Base-by-base conservation (phyloP, 2,888 invertebrate genomes). In the Conus canariensis region DNA sequence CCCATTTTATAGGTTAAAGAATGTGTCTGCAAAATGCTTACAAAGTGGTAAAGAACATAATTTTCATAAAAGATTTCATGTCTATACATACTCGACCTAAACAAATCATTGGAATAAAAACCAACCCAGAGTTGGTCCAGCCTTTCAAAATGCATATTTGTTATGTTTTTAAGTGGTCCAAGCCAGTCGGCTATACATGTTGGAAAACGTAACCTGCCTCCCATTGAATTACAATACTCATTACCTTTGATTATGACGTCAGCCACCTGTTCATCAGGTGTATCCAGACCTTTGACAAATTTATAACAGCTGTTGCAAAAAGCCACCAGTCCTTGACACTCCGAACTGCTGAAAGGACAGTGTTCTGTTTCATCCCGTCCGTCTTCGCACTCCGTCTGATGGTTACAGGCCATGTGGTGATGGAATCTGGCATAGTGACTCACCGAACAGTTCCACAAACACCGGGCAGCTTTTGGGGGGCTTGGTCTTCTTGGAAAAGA, bases 361-460 rank as follows among this genome's bases (percentile, higher is more conserved):
- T 10, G 70, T 74, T 74, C 70, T 74, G 70, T 74, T 22, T 74
- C 70, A 74, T 74, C 70, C 22, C 22, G 70, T 74, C n/a, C 70
- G 4, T 74, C 22, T 8, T 74, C 70, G 12, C 70, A 74, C 70
- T 74, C 22, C n/a, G 22, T 8, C 70, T n/a, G 8, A 19, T 19
- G 19, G 70, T 74, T 74, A 12, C 70, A 74, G 70, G 19, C 70
- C 70, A 74, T 1, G 70, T 74, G 70, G n/a, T n/a, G 70, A 22
- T 74, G 70, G 22, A 74, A 74, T 16, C 70, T 10, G 70, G 70
- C 8, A 22, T 74, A 74, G 70, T 74, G 70, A 14, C 8, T 8
- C n/a, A 74, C 70, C 14, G 70, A 74, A 74, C 70, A 74, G 70
- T 74, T 74, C 22, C 19, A 74, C 70, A 74, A 74, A 74, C 70